These are phyloP conservation scores for Ianthella basta DNA, from an alignment of 37 sponge, comb jelly and placozoan genomes.

Conservation along the genomic window DNA sequence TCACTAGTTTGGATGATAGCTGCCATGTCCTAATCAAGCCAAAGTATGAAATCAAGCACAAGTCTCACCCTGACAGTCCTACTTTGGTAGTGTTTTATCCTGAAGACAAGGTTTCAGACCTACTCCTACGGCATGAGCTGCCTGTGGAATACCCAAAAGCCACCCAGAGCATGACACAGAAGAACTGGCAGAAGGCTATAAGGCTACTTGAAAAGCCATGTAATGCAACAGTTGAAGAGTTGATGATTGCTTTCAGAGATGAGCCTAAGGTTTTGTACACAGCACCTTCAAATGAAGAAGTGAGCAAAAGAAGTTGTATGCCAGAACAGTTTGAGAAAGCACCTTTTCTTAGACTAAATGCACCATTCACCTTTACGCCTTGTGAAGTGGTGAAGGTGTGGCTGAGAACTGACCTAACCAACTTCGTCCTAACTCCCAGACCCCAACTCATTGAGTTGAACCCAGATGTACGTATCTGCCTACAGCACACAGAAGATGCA, in stretches of 20 bases:
- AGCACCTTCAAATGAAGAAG: neutral
- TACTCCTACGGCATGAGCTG: no score
- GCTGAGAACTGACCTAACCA: slow-evolving; percentile 43
- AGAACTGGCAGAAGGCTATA: no score
- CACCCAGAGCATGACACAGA: no score
- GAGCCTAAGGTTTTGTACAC: no score
- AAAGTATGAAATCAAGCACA: neutral
- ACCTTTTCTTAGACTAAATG: neutral
- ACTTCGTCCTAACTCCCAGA: slow-evolving; percentile 39
- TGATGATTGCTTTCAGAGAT: no score
- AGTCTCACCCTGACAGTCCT: no score
- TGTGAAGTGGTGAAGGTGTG: slow-evolving; percentile 45
- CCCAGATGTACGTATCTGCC: slow-evolving; percentile 52
- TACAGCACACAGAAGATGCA: slow-evolving; percentile 69
- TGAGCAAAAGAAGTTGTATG: neutral
- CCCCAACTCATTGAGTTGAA: slow-evolving; percentile 62
- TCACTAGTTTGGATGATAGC: neutral
- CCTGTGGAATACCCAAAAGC: no score
- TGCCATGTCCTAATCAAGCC: neutral
- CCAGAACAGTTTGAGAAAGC: neutral
- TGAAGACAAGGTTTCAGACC: no score
- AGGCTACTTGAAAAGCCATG: no score
- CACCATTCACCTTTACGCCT: slow-evolving; percentile 16
- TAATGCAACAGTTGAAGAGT: no score
- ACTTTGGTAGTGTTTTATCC: no score